A percentile compares a stretch with the other conserved stretches of the same genome.
phyloP scores from a whole-genome alignment of 2,888 invertebrate species.

The Heliconius hortense region DNA sequence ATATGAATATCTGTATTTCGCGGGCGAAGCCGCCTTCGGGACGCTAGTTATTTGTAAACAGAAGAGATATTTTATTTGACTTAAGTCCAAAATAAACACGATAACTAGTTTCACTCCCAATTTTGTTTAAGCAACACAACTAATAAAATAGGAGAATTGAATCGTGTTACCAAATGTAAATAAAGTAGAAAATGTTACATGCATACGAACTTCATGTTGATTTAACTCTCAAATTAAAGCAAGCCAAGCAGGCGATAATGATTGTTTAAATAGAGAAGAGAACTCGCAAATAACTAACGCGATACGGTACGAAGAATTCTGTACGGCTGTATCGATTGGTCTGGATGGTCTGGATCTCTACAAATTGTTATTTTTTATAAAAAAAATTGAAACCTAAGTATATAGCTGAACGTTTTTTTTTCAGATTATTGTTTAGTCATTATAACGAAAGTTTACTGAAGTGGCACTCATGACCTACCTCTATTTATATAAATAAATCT shows the following conservation, averaged over 20 bases:
- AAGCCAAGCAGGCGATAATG: not conserved
- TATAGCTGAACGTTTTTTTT: no score
- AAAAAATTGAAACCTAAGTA: no score
- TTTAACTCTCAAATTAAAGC: conserved; percentile 2
- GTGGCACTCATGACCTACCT: no score
- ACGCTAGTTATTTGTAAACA: no score
- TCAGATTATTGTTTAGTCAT: no score
- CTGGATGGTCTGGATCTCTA: not conserved
- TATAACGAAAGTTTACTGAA: no score
- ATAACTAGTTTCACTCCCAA: not conserved
- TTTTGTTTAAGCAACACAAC: not conserved
- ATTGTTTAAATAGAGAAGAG: not conserved
- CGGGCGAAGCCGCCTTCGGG: no score
- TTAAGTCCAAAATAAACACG: no score
- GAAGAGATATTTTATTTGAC: no score
- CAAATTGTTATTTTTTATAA: not conserved
- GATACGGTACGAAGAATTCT: not conserved
- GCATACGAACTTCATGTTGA: not conserved
- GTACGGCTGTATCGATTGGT: not conserved
- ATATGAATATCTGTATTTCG: no score
- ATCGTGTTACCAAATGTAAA: not conserved
- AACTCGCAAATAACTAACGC: conserved; percentile 8
- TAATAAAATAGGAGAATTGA: not conserved
- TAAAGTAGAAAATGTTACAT: not conserved
- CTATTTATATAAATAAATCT: no score